phyloP scores from a whole-genome alignment of 2,888 invertebrate genomes.

The Cheilosia vulpina region DNA sequence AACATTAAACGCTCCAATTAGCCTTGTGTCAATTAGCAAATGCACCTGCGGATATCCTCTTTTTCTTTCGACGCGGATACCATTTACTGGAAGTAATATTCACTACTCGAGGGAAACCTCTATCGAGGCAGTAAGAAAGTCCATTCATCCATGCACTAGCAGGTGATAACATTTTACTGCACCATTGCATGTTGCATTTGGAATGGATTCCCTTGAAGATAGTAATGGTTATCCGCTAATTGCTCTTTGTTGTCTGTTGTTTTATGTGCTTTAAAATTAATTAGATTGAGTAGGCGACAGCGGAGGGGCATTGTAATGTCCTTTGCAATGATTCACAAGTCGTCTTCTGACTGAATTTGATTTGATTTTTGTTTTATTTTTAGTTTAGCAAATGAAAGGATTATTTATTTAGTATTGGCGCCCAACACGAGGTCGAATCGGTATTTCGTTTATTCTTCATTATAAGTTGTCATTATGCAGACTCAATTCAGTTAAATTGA shows the following conservation, averaged over 20 bases:
- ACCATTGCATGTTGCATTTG: slow-evolving; percentile 52
- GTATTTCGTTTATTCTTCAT: no score
- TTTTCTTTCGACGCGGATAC: background rate
- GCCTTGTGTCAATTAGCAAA: slow-evolving; percentile 51
- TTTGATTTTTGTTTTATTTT: background rate
- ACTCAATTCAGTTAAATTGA: no score
- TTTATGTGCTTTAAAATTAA: no score
- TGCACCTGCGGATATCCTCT: background rate
- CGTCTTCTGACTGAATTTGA: no score
- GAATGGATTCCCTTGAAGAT: background rate
- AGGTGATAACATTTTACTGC: slow-evolving; percentile 35
- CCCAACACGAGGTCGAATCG: background rate
- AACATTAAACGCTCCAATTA: slow-evolving; percentile 47
- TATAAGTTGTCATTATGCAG: no score
- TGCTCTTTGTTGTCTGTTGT: no score
- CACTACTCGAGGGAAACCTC: background rate
- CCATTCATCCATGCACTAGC: background rate
- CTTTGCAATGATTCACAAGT: no score
- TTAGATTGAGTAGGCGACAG: no score
- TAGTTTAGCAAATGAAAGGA: no score
- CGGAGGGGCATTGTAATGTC: no score
- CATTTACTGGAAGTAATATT: slow-evolving; percentile 6
- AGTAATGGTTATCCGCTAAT: no score
- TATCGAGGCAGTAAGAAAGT: background rate
- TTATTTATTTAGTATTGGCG: background rate